These are phyloP conservation scores for Zophobas atratus DNA, from an alignment of 1,140 invertebrate genomes.

Conservation along the genomic window DNA sequence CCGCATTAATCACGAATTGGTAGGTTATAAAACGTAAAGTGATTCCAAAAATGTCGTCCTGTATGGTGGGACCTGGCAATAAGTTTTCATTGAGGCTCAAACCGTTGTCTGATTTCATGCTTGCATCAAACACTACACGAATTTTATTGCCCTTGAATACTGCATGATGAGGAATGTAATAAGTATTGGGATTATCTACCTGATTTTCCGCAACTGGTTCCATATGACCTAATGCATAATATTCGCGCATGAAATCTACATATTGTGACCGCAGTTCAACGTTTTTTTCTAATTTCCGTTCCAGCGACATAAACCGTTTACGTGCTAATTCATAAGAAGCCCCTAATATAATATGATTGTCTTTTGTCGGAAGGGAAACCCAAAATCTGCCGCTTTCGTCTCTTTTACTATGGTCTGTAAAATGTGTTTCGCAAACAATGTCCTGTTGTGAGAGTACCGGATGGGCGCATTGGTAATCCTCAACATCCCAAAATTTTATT, in stretches of 20 bases:
- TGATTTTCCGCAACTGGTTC: too few species aligned
- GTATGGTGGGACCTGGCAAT: constrained; percentile 55
- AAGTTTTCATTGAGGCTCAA: constrained; percentile 58
- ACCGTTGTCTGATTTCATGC: constrained; percentile 56
- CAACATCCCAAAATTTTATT: constrained; percentile 39
- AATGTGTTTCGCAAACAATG: too few species aligned
- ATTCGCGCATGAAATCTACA: constrained; percentile 43
- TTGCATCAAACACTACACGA: constrained; percentile 66
- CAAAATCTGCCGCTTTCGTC: too few species aligned
- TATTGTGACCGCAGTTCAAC: constrained; percentile 34
- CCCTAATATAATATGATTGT: too few species aligned
- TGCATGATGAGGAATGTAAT: constrained; percentile 68
- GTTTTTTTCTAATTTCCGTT: constrained; percentile 38
- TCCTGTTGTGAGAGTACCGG: too few species aligned
- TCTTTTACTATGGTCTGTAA: too few species aligned
- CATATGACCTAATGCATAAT: constrained; percentile 46
- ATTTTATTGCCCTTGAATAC: constrained; percentile 64
- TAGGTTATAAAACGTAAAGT: constrained; percentile 66
- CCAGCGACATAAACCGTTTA: not conserved
- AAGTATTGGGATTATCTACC: too few species aligned
- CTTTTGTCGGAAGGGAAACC: too few species aligned
- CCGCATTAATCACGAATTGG: constrained; percentile 64
- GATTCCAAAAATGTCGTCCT: constrained; percentile 59
- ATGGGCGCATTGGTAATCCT: constrained; percentile 17
- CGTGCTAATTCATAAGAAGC: not conserved